A percentile compares a stretch with the other conserved stretches of the same genome.
phyloP scores from a whole-genome alignment of 30 jellyfish, hydroid and myxozoan genomes.

The Turritopsis dohrnii region DNA sequence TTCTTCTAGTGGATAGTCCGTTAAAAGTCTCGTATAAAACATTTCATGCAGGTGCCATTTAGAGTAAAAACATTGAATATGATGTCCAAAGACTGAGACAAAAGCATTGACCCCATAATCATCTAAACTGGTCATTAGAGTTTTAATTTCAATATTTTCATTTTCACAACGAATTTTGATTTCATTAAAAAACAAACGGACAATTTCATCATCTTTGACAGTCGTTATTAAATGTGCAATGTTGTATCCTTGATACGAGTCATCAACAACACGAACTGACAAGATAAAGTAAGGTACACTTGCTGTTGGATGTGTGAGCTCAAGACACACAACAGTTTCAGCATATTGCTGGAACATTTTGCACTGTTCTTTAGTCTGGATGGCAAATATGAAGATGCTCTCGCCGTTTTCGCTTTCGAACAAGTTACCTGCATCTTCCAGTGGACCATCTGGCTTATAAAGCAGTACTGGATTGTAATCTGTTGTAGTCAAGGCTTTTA shows the following conservation, averaged over 20 bases:
- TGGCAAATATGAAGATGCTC: neutral
- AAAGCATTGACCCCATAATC: conserved; percentile 31
- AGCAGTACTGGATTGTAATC: conserved; percentile 16
- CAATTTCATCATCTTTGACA: conserved; percentile 21
- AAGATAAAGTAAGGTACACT: conserved; percentile 14
- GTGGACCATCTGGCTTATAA: conserved; percentile 10
- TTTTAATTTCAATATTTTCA: conserved; percentile 16
- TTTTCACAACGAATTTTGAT: conserved; percentile 17
- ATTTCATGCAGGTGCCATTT: conserved; percentile 48
- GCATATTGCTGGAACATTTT: conserved; percentile 15
- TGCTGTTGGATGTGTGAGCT: neutral
- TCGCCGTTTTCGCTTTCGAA: neutral
- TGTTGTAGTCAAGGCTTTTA: conserved; percentile 8
- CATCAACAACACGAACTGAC: conserved; percentile 34
- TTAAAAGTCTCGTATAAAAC: conserved; percentile 12
- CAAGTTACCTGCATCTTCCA: neutral
- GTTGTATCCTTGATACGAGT: conserved; percentile 29
- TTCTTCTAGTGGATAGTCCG: conserved; percentile 27
- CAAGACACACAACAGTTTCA: conserved; percentile 3
- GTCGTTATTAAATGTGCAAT: conserved; percentile 36
- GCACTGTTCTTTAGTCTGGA: conserved; percentile 16
- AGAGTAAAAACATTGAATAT: conserved; percentile 19
- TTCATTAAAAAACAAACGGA: conserved; percentile 22
- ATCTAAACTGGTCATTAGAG: conserved; percentile 30
- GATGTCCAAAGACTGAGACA: conserved; percentile 31